phyloP scores from a whole-genome alignment of 2,797 vertebrate species.

The Bryconaethiops microstoma region DNA sequence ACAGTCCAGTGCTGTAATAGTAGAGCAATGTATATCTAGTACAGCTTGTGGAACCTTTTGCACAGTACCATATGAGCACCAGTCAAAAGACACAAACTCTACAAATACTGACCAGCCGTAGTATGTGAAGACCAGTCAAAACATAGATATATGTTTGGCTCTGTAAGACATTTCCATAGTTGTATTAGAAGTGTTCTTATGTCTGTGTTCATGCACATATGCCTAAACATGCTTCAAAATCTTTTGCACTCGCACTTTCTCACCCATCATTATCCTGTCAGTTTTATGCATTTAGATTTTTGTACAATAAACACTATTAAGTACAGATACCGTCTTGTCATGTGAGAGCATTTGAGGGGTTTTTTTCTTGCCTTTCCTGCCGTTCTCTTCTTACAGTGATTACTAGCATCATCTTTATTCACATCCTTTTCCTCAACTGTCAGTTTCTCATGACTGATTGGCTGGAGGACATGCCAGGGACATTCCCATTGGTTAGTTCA shows the following conservation, averaged over 20 bases:
- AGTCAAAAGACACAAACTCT: background rate
- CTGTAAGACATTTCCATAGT: background rate
- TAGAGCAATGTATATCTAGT: background rate
- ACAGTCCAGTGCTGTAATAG: background rate
- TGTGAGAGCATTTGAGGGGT: background rate
- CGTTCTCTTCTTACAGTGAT: background rate
- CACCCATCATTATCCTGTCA: background rate
- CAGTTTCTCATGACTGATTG: constrained; percentile 11
- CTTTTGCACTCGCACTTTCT: constrained; percentile 3
- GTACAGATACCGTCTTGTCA: background rate
- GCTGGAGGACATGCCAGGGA: background rate
- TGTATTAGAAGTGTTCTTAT: background rate
- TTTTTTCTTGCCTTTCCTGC: background rate
- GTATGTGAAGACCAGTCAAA: too few species aligned
- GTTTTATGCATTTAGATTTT: constrained; percentile 8
- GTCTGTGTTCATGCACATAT: constrained; percentile 18
- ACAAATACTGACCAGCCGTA: background rate
- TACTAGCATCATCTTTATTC: background rate
- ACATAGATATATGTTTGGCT: background rate
- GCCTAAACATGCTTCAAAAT: constrained; percentile 1
- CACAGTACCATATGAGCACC: too few species aligned
- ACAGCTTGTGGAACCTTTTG: background rate
- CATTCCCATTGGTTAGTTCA: background rate
- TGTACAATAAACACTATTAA: background rate
- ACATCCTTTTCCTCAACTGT: background rate